phyloP scores from a whole-genome alignment of 2,113 vertebrate species.

The Chroicocephalus ridibundus region DNA sequence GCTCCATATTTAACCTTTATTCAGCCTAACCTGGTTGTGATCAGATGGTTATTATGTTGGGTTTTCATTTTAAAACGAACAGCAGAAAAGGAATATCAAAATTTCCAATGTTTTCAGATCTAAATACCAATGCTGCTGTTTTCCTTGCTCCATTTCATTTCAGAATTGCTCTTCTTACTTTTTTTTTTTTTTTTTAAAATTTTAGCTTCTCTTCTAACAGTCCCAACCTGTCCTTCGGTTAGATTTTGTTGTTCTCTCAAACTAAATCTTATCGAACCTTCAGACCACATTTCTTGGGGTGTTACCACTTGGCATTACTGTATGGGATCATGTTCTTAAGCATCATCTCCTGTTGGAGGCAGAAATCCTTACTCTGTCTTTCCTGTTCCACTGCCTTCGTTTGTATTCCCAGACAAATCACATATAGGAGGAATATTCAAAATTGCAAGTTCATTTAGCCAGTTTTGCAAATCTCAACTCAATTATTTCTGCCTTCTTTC shows the following conservation, averaged over 20 bases:
- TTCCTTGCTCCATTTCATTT: not conserved
- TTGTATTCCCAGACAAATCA: not conserved
- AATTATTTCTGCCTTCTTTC: not conserved
- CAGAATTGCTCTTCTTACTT: not conserved
- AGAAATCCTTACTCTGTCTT: not conserved
- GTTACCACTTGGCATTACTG: not conserved
- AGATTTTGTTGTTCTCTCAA: not conserved
- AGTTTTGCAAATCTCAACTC: not conserved
- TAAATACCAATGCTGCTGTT: not conserved
- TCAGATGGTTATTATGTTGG: not conserved
- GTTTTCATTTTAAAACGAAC: not conserved
- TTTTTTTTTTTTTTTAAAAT: not conserved
- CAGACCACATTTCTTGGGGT: not conserved
- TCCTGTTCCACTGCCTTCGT: not conserved
- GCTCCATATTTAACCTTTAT: not conserved
- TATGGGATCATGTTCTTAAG: not conserved
- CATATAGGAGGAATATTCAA: not conserved
- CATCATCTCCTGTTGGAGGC: not conserved
- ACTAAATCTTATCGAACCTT: not conserved
- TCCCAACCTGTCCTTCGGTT: not conserved
- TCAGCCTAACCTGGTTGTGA: not conserved
- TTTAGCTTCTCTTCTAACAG: not conserved
- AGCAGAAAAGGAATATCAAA: not conserved
- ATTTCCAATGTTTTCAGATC: not conserved
- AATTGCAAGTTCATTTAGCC: not conserved